A percentile compares a stretch with the other conserved stretches of the same genome.
phyloP scores from a whole-genome alignment of 2,888 invertebrate genomes.

The Sphaerolaimus hirsutus region DNA sequence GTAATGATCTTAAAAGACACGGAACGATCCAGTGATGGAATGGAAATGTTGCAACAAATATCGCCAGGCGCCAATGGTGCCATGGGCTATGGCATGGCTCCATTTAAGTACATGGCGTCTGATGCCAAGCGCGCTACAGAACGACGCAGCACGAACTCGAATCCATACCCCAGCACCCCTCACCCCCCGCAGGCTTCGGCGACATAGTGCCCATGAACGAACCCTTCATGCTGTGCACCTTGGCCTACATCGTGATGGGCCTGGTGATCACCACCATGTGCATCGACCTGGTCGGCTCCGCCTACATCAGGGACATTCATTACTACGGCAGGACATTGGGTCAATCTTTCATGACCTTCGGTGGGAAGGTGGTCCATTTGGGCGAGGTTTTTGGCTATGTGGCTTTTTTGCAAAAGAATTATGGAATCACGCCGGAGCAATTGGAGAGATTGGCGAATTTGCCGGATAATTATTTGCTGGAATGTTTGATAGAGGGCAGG shows the following conservation, averaged over 20 bases:
- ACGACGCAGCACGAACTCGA: background rate
- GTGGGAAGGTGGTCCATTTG: conserved; percentile 24
- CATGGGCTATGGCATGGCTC: too few species aligned
- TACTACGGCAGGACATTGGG: conserved; percentile 24
- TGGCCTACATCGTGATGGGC: conserved; percentile 23
- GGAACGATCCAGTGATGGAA: too few species aligned
- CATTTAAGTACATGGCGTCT: too few species aligned
- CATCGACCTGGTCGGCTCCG: conserved; percentile 19
- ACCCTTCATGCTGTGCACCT: conserved; percentile 20
- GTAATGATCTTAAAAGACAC: too few species aligned
- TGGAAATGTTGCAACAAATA: too few species aligned
- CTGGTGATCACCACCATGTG: conserved; percentile 25
- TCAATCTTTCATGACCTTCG: conserved; percentile 20
- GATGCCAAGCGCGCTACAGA: background rate
- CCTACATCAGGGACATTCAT: conserved; percentile 25
- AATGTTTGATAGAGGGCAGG: conserved; percentile 24
- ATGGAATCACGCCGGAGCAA: conserved; percentile 24
- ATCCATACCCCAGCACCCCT: too few species aligned
- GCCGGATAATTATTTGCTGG: conserved; percentile 24
- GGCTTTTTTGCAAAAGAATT: conserved; percentile 24
- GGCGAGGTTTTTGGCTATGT: conserved; percentile 24
- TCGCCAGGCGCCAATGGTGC: too few species aligned
- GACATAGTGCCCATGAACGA: conserved; percentile 24
- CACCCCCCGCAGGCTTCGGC: conserved; percentile 17
- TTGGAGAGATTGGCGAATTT: conserved; percentile 21